phyloP scores from a whole-genome alignment of 2,888 invertebrate genomes.

The Platycheirus albimanus region DNA sequence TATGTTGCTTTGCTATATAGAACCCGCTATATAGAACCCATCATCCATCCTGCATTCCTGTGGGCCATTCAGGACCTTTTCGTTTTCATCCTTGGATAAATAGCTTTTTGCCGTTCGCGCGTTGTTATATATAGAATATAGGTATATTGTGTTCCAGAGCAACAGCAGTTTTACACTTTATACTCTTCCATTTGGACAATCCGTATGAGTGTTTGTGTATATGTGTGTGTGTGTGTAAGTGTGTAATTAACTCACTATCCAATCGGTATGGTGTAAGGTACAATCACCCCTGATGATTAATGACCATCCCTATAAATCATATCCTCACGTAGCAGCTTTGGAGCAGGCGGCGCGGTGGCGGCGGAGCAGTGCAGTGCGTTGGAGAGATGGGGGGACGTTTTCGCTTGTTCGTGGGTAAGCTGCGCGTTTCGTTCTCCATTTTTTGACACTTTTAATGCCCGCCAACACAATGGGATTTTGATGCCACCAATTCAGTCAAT shows the following conservation, averaged over 20 bases:
- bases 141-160: slow-evolving; percentile 40
- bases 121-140: no score
- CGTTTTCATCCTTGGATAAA: slow-evolving; percentile 32
- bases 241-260: slow-evolving; percentile 67
- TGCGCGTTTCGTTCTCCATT: slow-evolving; percentile 46
- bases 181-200: slow-evolving; percentile 39
- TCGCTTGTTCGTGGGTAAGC: slow-evolving; percentile 43
- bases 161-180: slow-evolving; percentile 50
- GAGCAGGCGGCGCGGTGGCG: neutral
- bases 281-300: slow-evolving; percentile 71
- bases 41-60: slow-evolving; percentile 20
- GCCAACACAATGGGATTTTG: slow-evolving; percentile 71
- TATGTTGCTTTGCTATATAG: no score
- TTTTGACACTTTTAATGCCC: slow-evolving; percentile 72
- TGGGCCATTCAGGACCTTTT: slow-evolving; percentile 31
- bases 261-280: slow-evolving; percentile 37
- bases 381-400: no score
- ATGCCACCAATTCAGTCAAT: slow-evolving; percentile 73
- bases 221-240: neutral
- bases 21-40: neutral
- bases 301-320: slow-evolving; percentile 68
- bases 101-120: slow-evolving; percentile 49
- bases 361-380: no score
- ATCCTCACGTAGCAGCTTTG: slow-evolving; percentile 63
- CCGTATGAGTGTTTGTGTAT: neutral